Conservation (phyloP, 1,140 invertebrate genomes). For the Acromyrmex heyeri region DNA sequence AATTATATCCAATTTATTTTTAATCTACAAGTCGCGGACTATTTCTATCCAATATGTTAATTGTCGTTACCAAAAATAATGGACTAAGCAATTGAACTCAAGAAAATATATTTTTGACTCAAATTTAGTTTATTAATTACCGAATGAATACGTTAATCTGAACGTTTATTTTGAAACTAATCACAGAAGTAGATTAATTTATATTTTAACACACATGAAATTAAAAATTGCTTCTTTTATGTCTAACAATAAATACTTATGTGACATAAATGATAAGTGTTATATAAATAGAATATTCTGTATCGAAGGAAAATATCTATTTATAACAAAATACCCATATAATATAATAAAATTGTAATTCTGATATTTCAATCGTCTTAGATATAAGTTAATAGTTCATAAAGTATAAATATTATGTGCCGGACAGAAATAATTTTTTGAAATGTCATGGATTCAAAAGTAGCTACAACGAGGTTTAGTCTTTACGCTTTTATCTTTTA, state of each 20-base stretch:
- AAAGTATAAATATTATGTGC: background rate
- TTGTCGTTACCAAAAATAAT: too few species aligned
- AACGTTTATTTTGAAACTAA: too few species aligned
- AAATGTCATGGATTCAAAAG: slow-evolving; percentile 13
- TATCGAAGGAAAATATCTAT: background rate
- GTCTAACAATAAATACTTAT: background rate
- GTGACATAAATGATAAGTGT: background rate
- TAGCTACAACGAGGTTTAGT: background rate
- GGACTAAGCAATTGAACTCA: too few species aligned
- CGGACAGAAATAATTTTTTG: background rate
- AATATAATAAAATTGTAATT: background rate
- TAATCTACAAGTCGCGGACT: too few species aligned
- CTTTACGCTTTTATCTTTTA: background rate
- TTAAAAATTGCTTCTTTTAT: too few species aligned
- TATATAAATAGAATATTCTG: background rate
- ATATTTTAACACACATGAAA: too few species aligned
- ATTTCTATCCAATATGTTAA: too few species aligned
- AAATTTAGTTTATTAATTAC: too few species aligned
- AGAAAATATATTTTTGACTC: too few species aligned
- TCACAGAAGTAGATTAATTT: too few species aligned
- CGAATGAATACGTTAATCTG: too few species aligned
- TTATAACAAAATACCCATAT: background rate
- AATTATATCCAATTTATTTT: too few species aligned
- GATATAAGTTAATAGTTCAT: background rate
- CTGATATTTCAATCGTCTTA: background rate